Conservation (phyloP, 2,888 invertebrate genomes). For the Ichneumon xanthorius region DNA sequence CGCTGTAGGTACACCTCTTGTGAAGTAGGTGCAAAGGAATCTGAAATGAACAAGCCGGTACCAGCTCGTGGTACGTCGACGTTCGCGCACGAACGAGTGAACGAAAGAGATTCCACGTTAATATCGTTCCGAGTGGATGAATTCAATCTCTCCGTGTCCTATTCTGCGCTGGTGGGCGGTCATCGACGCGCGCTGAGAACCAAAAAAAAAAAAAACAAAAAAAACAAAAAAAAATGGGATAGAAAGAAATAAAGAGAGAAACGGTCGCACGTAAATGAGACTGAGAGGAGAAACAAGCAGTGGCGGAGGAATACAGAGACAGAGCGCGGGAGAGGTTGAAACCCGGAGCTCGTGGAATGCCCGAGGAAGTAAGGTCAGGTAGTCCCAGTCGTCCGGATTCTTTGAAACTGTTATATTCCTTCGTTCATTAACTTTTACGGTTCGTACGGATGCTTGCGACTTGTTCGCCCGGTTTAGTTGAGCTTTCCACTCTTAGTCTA, state of each 20-base stretch:
- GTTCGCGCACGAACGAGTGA: slow-evolving; percentile 37
- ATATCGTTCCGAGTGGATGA: slow-evolving; percentile 77
- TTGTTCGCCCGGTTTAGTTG: slow-evolving; percentile 43
- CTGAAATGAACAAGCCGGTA: slow-evolving; percentile 34
- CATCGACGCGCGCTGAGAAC: slow-evolving; percentile 28
- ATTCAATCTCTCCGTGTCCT: slow-evolving; percentile 73
- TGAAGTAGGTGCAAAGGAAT: slow-evolving; percentile 42
- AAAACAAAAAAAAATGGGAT: neutral
- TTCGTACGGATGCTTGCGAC: slow-evolving; percentile 66
- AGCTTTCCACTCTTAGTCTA: slow-evolving; percentile 36
- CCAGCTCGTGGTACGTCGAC: slow-evolving; percentile 30
- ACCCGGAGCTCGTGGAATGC: slow-evolving; percentile 29
- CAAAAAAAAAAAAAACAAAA: slow-evolving; percentile 15
- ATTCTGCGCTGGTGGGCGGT: slow-evolving; percentile 22
- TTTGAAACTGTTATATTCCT: slow-evolving; percentile 74
- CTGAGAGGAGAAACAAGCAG: slow-evolving; percentile 9
- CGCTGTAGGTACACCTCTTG: slow-evolving; percentile 5
- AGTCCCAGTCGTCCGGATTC: slow-evolving; percentile 64
- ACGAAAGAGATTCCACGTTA: slow-evolving; percentile 64
- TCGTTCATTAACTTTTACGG: slow-evolving; percentile 77
- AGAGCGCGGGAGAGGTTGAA: slow-evolving; percentile 49
- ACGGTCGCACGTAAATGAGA: slow-evolving; percentile 7
- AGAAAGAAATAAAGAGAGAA: slow-evolving; percentile 17
- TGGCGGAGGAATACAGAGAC: slow-evolving; percentile 4
- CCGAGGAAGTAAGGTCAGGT: slow-evolving; percentile 46